Percentiles rank a stretch among this genome's conserved stretches.
phyloP scores from a whole-genome alignment of 1,140 invertebrate species.

The Apis cerana region DNA sequence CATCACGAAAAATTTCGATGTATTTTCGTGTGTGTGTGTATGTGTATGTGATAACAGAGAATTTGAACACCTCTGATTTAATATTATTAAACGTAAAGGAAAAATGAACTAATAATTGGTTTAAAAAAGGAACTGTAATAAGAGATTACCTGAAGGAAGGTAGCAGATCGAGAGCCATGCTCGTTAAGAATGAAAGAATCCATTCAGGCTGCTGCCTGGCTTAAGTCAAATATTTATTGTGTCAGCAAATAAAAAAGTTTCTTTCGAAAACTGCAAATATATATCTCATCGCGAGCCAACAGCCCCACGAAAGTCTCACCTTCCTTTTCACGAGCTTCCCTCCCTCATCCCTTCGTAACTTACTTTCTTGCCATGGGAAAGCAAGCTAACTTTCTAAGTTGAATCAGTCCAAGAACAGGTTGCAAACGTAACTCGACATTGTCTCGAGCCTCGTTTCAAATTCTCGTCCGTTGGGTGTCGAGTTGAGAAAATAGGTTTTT shows the following conservation, averaged over 20 bases:
- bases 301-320: not conserved
- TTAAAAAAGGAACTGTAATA: conserved; percentile 29
- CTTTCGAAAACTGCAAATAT: conserved; percentile 55
- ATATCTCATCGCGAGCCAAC: not conserved
- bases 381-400: conserved; percentile 51
- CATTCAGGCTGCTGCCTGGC: conserved; percentile 51
- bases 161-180: not conserved
- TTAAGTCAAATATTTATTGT: conserved; percentile 66
- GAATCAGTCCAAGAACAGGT: conserved; percentile 45
- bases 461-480: conserved; percentile 30
- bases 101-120: conserved; percentile 53
- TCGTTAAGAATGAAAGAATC: conserved; percentile 71
- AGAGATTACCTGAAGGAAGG: conserved; percentile 19
- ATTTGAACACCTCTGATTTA: not conserved
- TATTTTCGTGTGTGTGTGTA: not conserved
- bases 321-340: not conserved
- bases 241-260: conserved; percentile 65
- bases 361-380: conserved; percentile 11
- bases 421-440: conserved; percentile 47
- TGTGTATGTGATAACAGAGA: not conserved
- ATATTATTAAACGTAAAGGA: not conserved
- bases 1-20: conserved; percentile 26
- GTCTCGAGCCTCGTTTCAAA: conserved; percentile 38
- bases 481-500: conserved; percentile 4
- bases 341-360: not conserved